Conservation (phyloP, 1,140 invertebrate species). For the Brachionus calyciflorus region DNA sequence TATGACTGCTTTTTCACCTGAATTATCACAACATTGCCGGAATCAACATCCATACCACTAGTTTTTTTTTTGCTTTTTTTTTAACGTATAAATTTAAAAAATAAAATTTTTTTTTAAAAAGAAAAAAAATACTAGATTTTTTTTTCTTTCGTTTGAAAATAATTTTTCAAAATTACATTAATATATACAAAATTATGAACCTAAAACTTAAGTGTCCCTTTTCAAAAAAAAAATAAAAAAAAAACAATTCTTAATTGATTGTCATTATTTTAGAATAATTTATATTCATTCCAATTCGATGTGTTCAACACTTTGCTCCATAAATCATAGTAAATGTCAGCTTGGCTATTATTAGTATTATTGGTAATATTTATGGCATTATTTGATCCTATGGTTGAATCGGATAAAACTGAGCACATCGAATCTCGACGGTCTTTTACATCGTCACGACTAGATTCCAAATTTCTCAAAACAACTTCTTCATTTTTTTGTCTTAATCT, state of each 20-base stretch:
- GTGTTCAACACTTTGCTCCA: slow-evolving; percentile 39
- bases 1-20: no score
- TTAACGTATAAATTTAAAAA: no score
- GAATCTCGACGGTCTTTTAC: slow-evolving; percentile 19
- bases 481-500: slow-evolving; percentile 4
- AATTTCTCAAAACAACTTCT: not conserved
- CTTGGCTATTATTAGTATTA: no score
- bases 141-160: no score
- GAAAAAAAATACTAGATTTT: slow-evolving; percentile 17
- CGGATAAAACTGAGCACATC: slow-evolving; percentile 7
- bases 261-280: not conserved
- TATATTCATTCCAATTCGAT: slow-evolving; percentile 37
- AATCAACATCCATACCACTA: no score
- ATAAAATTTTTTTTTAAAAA: no score
- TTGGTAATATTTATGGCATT: not conserved
- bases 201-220: no score
- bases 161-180: no score
- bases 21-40: no score
- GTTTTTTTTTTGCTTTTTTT: no score
- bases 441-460: slow-evolving; percentile 3
- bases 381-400: slow-evolving; percentile 13
- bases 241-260: no score
- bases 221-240: not conserved
- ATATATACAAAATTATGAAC: no score
- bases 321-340: not conserved